Evolutionary conservation across 2,888 invertebrate species (phyloP).

Genomic region (Rapana venosa): DNA sequence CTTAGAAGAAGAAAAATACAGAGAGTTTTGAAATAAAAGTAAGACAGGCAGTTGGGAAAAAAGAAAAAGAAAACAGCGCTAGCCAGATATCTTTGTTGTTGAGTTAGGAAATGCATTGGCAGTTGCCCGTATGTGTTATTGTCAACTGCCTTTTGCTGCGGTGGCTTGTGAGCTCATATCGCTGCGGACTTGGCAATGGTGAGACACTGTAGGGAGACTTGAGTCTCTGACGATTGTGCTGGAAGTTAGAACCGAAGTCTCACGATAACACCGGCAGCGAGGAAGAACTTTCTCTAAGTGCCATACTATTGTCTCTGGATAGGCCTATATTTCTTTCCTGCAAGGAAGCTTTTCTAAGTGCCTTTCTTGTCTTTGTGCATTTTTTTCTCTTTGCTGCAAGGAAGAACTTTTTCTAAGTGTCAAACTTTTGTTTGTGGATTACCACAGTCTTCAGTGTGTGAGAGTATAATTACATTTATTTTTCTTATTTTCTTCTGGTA

Average conservation of each 20-base stretch:
- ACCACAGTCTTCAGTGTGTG: too few relatives aligned
- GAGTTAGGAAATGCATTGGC: not conserved
- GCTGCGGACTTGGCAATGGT: conserved; percentile 1
- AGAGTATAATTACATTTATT: too few relatives aligned
- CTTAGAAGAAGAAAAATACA: not conserved
- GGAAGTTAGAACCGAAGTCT: not conserved
- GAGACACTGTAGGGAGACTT: not conserved
- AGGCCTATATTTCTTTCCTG: not conserved
- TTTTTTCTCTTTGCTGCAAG: not conserved
- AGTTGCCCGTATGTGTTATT: not conserved
- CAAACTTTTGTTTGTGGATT: not conserved
- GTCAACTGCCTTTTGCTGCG: not conserved
- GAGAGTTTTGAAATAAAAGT: conserved; percentile 31
- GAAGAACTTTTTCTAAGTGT: not conserved
- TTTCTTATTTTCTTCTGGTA: too few relatives aligned
- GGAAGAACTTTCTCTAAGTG: not conserved
- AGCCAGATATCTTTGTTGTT: not conserved
- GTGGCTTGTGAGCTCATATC: not conserved
- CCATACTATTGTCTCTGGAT: not conserved
- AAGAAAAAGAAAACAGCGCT: conserved; percentile 5
- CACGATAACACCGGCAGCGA: not conserved
- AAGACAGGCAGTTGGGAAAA: conserved; percentile 38
- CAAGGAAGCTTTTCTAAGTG: not conserved
- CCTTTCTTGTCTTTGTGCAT: not conserved
- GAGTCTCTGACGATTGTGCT: not conserved